Evolutionary conservation across 2,888 invertebrate genomes (phyloP).

Genomic region (Drosophila austrosaltans): DNA sequence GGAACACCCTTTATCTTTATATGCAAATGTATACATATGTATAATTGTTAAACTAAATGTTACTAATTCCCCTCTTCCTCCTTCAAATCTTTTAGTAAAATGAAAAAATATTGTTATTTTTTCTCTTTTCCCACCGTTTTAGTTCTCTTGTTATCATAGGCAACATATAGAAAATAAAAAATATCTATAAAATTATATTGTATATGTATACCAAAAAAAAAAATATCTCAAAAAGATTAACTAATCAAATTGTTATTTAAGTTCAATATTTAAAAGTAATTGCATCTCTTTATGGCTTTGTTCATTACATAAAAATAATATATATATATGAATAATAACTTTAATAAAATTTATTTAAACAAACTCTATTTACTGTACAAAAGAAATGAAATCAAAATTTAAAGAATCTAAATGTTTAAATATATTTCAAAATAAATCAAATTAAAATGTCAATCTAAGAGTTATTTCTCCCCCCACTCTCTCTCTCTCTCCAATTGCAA

Average conservation of each 20-base stretch:
- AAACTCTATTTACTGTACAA: conserved; percentile 58
- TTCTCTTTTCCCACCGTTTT: not conserved
- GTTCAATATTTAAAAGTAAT: conserved; percentile 36
- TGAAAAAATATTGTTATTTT: not conserved
- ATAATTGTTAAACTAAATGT: not conserved
- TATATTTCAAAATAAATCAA: conserved; percentile 54
- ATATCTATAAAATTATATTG: not conserved
- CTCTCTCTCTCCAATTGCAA: conserved; percentile 8
- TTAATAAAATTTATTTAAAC: conserved; percentile 39
- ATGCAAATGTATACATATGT: not conserved
- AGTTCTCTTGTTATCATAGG: not conserved
- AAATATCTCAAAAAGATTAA: not conserved
- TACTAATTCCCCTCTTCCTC: not conserved
- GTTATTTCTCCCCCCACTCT: not conserved
- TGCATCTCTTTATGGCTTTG: conserved; percentile 1
- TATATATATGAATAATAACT: conserved; percentile 20
- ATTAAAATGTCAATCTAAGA: conserved; percentile 1
- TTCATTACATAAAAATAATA: not conserved
- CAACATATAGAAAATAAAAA: not conserved
- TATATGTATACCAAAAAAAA: not conserved
- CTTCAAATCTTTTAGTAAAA: no score
- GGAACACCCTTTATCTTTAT: not conserved
- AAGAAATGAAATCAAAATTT: conserved; percentile 59
- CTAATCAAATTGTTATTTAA: conserved; percentile 44
- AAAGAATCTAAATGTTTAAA: conserved; percentile 68